Percentiles rank a stretch among this genome's conserved stretches.
Conservation (phyloP, 2,888 invertebrate genomes). For the Isotomurus palustris region DNA sequence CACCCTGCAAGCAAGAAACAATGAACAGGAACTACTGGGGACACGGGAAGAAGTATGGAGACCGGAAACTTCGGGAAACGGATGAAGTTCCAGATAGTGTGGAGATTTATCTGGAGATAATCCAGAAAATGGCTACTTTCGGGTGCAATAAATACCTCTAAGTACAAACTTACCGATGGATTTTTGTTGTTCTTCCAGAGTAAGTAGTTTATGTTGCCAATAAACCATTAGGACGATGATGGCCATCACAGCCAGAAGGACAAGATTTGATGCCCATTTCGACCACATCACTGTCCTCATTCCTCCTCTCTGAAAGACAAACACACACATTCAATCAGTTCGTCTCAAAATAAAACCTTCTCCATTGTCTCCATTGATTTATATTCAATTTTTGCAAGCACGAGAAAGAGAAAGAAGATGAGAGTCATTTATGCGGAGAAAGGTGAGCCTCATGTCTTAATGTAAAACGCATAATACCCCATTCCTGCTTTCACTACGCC, state of each 20-base stretch:
- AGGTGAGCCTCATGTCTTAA: constrained; percentile 5
- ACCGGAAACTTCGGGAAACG: neutral
- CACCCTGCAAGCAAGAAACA: no score
- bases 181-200: constrained; percentile 43
- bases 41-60: neutral
- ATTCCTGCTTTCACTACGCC: neutral
- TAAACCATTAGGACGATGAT: constrained; percentile 44
- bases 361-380: constrained; percentile 12
- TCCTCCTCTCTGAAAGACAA: constrained; percentile 20
- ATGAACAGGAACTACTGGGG: no score
- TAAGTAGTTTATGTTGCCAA: constrained; percentile 44
- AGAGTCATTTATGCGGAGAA: neutral
- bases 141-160: constrained; percentile 6
- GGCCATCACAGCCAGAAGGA: constrained; percentile 40
- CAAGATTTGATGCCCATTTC: constrained; percentile 45
- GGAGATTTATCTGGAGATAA: constrained; percentile 8
- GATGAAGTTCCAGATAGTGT: constrained; percentile 1
- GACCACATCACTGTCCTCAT: constrained; percentile 46
- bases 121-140: constrained; percentile 3
- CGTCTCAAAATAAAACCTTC: constrained; percentile 5
- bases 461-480: neutral
- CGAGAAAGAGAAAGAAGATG: neutral
- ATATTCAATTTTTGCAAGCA: no score
- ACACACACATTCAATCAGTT: constrained; percentile 1
- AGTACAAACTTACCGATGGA: constrained; percentile 35